Evolutionary conservation across 2,888 invertebrate species (phyloP).

Genomic region (Hirtodrosophila cameraria): DNA sequence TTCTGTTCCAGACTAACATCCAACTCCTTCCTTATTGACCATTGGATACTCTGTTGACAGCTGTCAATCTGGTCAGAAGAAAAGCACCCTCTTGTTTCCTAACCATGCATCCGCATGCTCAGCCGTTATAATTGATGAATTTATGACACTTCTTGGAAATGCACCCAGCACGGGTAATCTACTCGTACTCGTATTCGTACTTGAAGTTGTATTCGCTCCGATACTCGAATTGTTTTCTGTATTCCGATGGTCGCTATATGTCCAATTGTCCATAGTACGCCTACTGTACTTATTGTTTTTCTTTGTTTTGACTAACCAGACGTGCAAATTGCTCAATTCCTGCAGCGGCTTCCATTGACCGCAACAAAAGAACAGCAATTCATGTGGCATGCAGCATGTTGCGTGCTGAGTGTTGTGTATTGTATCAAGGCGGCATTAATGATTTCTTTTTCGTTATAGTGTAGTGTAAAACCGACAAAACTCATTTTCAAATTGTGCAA

Average conservation of each 20-base stretch:
- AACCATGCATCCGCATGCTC: conserved; percentile 55
- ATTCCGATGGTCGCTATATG: conserved; percentile 30
- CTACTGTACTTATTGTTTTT: conserved; percentile 61
- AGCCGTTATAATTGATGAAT: conserved; percentile 79
- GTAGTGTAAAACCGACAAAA: conserved; percentile 78
- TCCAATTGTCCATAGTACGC: conserved; percentile 48
- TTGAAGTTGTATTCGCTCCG: conserved; percentile 20
- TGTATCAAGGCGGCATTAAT: conserved; percentile 56
- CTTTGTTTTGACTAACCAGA: conserved; percentile 73
- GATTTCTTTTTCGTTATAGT: conserved; percentile 46
- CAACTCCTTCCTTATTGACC: conserved; percentile 1
- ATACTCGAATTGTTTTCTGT: conserved; percentile 57
- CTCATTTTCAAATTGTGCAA: conserved; percentile 77
- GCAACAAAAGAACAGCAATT: conserved; percentile 49
- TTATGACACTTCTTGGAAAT: conserved; percentile 72
- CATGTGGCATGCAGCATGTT: conserved; percentile 40
- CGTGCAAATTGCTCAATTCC: conserved; percentile 78
- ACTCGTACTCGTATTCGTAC: conserved; percentile 6
- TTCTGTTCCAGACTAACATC: background rate
- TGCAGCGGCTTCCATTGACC: conserved; percentile 75
- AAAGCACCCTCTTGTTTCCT: conserved; percentile 16
- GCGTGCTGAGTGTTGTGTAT: no score
- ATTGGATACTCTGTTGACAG: conserved; percentile 51
- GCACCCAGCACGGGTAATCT: conserved; percentile 20
- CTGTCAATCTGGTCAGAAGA: conserved; percentile 54